Percentiles rank a stretch among this genome's conserved stretches.
Conservation (phyloP, 2,113 vertebrate species). For the Holacanthus passer region DNA sequence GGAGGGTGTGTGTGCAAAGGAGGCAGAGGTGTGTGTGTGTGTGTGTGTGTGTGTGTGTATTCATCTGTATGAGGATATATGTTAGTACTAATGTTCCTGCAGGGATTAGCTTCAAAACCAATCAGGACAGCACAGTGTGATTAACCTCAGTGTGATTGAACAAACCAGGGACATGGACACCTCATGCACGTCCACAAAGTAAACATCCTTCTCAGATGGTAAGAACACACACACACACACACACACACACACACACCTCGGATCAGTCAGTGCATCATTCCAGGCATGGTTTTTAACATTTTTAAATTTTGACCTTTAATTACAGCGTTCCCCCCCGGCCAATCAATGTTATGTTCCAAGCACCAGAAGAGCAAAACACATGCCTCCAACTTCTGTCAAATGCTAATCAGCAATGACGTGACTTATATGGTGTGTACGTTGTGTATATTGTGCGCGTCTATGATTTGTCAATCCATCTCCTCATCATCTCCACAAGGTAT, state of each 20-base stretch:
- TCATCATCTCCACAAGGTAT: no score
- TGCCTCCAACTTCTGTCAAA: background rate
- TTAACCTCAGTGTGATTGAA: constrained; percentile 47
- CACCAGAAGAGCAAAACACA: background rate
- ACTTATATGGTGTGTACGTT: background rate
- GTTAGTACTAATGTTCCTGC: constrained; percentile 43
- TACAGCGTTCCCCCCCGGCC: background rate
- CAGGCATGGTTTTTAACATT: background rate
- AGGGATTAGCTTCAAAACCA: constrained; percentile 64
- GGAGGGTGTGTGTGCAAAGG: constrained; percentile 26
- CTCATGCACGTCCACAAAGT: constrained; percentile 36
- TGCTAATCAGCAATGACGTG: no score
- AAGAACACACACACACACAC: background rate
- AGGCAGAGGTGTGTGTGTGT: background rate
- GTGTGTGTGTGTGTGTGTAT: constrained; percentile 16
- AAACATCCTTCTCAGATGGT: constrained; percentile 6
- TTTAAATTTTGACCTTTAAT: constrained; percentile 7
- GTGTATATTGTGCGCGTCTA: no score
- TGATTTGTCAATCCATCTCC: no score
- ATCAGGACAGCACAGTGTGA: constrained; percentile 46
- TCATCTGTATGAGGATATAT: constrained; percentile 46
- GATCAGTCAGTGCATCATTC: background rate
- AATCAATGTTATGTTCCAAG: background rate
- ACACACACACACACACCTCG: background rate
- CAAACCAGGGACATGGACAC: constrained; percentile 38